Base-by-base conservation (phyloP, 2,797 vertebrate species). In the Squalus acanthias region DNA sequence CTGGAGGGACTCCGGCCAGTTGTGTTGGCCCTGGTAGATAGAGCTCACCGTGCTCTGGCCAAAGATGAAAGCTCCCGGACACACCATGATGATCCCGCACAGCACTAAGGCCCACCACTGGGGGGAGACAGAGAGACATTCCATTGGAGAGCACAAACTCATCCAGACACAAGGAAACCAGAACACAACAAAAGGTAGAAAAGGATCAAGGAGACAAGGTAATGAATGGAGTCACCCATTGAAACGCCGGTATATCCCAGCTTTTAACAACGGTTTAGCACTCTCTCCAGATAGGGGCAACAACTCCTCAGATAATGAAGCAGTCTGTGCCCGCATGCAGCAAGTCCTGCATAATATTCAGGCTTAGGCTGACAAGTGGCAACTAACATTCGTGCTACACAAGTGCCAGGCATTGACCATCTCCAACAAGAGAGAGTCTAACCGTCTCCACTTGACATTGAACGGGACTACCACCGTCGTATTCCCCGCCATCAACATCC, bases 21-120 rank as follows among this genome's bases (percentile, higher is more conserved):
- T 97, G 96, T 97, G 97, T 94, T 98, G 97, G 79, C 98, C 99
- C 97, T 98, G 97, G 7, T 98, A 99, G 97, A 99, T 98, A 94
- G 99, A 98, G 0, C 99, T 99, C 96, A 98, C 98, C 4, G 99
- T 99, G n/a, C 99, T 99, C 97, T 99, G 99, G 96, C 99, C 99
- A 0, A 99, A 99, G 97, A 99, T 99, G 98, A 99, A 99, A 0
- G 98, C 98, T 97, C 99, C 99, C 0, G 98, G 97, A 15, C 98
- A 98, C 96, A 99, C 98, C 98, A 99, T 99, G 97, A 98, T 97
- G 63, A 98, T 97, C n/a, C 99, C 98, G 0, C 98, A 98, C 97
- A 97, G 87, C 96, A 99, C 98, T 97, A 98, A 97, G 0, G 96
- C 98, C 97, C 99, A 99, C 99, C 99, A 99, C 97, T 99, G 99